These are phyloP conservation scores for Whitmania pigra DNA, from an alignment of 1,140 invertebrate genomes.

Conservation along the genomic window DNA sequence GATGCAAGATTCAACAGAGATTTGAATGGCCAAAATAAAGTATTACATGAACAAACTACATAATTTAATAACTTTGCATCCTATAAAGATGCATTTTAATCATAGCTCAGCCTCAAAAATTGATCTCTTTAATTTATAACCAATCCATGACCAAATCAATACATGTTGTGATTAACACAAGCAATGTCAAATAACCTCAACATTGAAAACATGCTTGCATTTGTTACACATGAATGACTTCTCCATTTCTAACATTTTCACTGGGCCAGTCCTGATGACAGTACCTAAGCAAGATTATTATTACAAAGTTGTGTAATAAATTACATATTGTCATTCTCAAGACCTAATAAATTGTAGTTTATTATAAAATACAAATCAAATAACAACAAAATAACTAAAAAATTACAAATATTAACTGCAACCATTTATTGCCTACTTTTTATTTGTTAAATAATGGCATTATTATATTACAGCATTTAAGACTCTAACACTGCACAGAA, in stretches of 20 bases:
- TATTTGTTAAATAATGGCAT: too few relatives aligned
- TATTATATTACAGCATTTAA: too few relatives aligned
- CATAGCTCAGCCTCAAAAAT: background rate
- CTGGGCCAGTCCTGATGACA: conserved; percentile 58
- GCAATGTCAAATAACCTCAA: conserved; percentile 43
- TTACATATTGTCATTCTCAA: background rate
- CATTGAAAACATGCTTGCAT: conserved; percentile 56
- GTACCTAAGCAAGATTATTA: conserved; percentile 47
- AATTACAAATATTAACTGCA: too few relatives aligned
- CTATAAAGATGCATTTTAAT: background rate
- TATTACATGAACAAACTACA: background rate
- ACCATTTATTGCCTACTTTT: too few relatives aligned
- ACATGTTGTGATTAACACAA: background rate
- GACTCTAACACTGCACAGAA: too few relatives aligned
- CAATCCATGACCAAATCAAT: background rate
- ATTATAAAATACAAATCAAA: background rate
- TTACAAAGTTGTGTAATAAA: conserved; percentile 22
- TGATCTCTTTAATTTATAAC: background rate
- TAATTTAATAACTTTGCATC: background rate
- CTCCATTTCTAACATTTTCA: conserved; percentile 63
- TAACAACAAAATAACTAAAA: background rate
- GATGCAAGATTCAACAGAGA: background rate
- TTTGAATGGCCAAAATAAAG: background rate
- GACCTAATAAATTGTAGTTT: background rate
- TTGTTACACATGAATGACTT: conserved; percentile 62